Evolutionary conservation across 2,113 vertebrate genomes (phyloP).

Genomic region (Osmerus mordax): DNA sequence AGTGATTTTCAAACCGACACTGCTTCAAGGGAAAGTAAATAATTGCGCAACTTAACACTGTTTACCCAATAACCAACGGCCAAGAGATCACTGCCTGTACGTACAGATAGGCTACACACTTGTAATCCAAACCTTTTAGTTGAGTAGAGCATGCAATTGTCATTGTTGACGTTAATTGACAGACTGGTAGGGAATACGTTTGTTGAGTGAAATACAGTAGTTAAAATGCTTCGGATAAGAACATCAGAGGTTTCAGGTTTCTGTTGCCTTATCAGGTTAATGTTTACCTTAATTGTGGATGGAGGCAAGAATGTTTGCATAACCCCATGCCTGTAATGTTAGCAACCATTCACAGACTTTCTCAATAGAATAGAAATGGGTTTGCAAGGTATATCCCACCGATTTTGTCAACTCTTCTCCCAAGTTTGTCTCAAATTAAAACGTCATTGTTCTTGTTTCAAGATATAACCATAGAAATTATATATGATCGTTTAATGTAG

Average conservation of each 20-base stretch:
- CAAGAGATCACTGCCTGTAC: not conserved
- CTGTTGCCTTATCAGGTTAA: constrained; percentile 3
- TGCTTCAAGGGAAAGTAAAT: constrained; percentile 1
- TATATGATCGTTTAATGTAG: no score
- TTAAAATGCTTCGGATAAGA: not conserved
- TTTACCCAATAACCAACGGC: not conserved
- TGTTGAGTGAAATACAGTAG: no score
- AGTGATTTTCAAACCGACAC: constrained; percentile 22
- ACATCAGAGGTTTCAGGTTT: not conserved
- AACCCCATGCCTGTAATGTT: not conserved
- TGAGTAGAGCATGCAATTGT: not conserved
- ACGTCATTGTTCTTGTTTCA: no score
- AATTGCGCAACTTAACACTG: constrained; percentile 1
- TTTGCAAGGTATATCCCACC: no score
- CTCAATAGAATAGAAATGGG: no score
- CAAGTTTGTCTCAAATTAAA: no score
- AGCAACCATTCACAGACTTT: not conserved
- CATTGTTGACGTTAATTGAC: no score
- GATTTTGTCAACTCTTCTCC: no score
- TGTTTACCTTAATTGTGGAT: constrained; percentile 6
- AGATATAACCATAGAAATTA: no score
- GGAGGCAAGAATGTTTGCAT: constrained; percentile 1
- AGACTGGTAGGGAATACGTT: not conserved
- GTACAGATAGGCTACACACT: not conserved
- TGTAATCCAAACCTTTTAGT: not conserved